Evolutionary conservation across 2,888 invertebrate species (phyloP).

Genomic region (Dicroscelio sp.): DNA sequence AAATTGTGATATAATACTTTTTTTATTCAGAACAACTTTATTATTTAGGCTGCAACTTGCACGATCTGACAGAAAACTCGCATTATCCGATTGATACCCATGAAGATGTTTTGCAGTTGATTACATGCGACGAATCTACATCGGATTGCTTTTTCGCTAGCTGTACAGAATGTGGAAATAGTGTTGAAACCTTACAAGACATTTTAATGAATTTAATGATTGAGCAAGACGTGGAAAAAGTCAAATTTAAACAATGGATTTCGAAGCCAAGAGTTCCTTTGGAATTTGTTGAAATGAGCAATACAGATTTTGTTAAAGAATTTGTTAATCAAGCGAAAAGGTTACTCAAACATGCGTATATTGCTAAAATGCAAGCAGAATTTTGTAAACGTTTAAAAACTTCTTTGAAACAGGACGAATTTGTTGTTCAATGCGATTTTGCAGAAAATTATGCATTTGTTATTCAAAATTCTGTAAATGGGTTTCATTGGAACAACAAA

Average conservation of each 20-base stretch:
- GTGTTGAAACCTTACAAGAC: neutral
- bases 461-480: conserved; percentile 42
- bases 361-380: conserved; percentile 34
- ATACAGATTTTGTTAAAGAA: neutral
- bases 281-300: neutral
- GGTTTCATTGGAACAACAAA: conserved; percentile 55
- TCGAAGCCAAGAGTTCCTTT: conserved; percentile 26
- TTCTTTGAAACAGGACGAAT: conserved; percentile 5
- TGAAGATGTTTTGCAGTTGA: conserved; percentile 28
- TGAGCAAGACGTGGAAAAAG: conserved; percentile 30
- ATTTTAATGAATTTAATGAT: neutral
- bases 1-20: too few species aligned
- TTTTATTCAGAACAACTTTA: too few species aligned
- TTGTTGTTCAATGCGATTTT: conserved; percentile 58
- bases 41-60: conserved; percentile 22
- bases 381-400: conserved; percentile 24
- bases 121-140: conserved; percentile 44
- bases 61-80: neutral
- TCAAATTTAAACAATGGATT: conserved; percentile 50
- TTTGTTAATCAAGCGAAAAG: neutral
- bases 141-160: conserved; percentile 1
- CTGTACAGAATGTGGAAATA: neutral
- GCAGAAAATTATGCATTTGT: conserved; percentile 61
- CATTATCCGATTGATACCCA: conserved; percentile 31
- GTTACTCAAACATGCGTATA: conserved; percentile 37